Percentiles rank a stretch among this genome's conserved stretches.
Conservation (phyloP, 2,113 vertebrate species). For the Terrapene triunguis region DNA sequence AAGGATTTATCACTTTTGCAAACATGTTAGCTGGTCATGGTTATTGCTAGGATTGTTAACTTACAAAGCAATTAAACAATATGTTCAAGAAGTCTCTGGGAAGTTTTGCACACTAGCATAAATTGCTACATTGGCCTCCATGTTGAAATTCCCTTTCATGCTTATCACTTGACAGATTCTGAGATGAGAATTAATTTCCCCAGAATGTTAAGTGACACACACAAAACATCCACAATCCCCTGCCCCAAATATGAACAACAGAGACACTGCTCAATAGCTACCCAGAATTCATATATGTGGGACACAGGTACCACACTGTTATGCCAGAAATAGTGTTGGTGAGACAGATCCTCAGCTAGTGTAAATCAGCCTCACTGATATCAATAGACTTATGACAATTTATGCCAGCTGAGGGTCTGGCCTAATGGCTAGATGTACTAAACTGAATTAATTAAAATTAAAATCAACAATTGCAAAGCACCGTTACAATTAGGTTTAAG, state of each 20-base stretch:
- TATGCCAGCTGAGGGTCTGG: neutral
- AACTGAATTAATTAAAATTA: neutral
- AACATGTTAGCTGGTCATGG: neutral
- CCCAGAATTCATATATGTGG: neutral
- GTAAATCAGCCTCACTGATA: conserved; percentile 6
- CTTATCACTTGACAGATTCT: neutral
- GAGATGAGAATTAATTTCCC: neutral
- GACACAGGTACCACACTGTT: neutral
- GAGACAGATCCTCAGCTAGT: neutral
- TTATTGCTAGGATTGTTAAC: neutral
- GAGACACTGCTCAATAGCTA: neutral
- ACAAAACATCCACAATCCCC: conserved; percentile 21
- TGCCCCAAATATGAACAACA: neutral
- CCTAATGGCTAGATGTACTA: neutral
- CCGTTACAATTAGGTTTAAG: neutral
- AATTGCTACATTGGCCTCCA: accelerated
- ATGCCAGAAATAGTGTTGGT: neutral
- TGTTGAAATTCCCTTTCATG: neutral
- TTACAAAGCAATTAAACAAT: neutral
- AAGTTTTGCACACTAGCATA: neutral
- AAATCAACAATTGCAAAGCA: neutral
- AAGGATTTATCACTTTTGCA: neutral
- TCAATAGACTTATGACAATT: neutral
- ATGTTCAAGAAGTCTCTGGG: neutral
- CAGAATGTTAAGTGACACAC: neutral